Conservation (phyloP, 1,140 invertebrate genomes). For the Pseudomyrmex sp. region DNA sequence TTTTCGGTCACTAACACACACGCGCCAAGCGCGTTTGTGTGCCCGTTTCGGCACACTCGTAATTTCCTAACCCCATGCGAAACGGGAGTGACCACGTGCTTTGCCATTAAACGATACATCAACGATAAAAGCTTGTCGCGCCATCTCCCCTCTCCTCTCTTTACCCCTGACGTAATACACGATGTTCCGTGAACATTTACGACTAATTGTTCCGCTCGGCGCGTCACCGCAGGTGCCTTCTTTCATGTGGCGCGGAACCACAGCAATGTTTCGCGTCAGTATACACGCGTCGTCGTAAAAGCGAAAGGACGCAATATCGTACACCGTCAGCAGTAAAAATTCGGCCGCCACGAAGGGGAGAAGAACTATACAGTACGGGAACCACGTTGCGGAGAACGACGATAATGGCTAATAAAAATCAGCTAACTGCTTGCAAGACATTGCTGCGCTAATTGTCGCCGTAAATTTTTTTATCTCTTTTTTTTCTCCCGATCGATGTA, state of each 20-base stretch:
- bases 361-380: neutral
- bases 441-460: slow-evolving; percentile 68
- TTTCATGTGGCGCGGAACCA: neutral
- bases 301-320: slow-evolving; percentile 27
- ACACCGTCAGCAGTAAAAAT: slow-evolving; percentile 66
- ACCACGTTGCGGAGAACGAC: slow-evolving; percentile 25
- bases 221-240: slow-evolving; percentile 36
- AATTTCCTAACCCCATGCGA: slow-evolving; percentile 40
- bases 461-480: slow-evolving; percentile 57
- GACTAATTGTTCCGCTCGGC: slow-evolving; percentile 67
- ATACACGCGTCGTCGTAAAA: slow-evolving; percentile 62
- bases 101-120: slow-evolving; percentile 57
- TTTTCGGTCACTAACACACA: neutral
- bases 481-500: slow-evolving; percentile 32
- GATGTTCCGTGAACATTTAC: slow-evolving; percentile 57
- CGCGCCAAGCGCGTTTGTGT: neutral
- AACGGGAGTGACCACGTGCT: slow-evolving; percentile 41
- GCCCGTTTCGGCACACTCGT: slow-evolving; percentile 19
- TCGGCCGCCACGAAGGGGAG: slow-evolving; percentile 29
- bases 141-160: neutral
- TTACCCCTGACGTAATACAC: slow-evolving; percentile 20
- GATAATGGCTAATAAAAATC: slow-evolving; percentile 74
- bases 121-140: slow-evolving; percentile 43
- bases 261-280: neutral
- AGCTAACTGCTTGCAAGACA: slow-evolving; percentile 69